Conservation (phyloP, 1,140 invertebrate genomes). For the Myzus persicae region DNA sequence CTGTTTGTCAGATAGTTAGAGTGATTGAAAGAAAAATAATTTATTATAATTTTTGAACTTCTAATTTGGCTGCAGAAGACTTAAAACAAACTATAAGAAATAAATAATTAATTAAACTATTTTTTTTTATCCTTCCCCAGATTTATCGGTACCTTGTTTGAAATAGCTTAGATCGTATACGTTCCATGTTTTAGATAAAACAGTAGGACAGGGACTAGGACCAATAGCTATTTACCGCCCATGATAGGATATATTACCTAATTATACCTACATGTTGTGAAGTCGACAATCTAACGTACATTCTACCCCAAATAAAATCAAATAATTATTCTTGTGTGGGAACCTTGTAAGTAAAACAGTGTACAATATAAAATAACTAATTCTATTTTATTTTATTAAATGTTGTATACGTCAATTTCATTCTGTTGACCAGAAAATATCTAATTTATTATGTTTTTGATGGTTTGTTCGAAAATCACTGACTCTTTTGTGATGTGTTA, state of each 20-base stretch:
- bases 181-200: slow-evolving; percentile 9
- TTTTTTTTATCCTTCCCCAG: neutral
- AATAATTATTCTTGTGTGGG: neutral
- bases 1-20: neutral
- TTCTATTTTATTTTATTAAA: neutral
- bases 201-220: neutral
- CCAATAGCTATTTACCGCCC: neutral
- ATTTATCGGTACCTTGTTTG: neutral
- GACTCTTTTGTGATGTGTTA: neutral
- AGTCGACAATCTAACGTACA: neutral
- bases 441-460: neutral
- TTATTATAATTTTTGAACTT: neutral
- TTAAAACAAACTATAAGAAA: neutral
- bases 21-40: neutral
- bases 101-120: neutral
- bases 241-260: neutral
- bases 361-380: neutral
- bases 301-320: neutral
- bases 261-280: neutral
- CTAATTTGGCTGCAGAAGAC: neutral
- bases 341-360: neutral
- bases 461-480: neutral
- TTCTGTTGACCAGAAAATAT: neutral
- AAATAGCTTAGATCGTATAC: neutral
- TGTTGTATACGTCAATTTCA: neutral